Base-by-base conservation (phyloP, 1,140 invertebrate genomes). In the Ceratina australensis region DNA sequence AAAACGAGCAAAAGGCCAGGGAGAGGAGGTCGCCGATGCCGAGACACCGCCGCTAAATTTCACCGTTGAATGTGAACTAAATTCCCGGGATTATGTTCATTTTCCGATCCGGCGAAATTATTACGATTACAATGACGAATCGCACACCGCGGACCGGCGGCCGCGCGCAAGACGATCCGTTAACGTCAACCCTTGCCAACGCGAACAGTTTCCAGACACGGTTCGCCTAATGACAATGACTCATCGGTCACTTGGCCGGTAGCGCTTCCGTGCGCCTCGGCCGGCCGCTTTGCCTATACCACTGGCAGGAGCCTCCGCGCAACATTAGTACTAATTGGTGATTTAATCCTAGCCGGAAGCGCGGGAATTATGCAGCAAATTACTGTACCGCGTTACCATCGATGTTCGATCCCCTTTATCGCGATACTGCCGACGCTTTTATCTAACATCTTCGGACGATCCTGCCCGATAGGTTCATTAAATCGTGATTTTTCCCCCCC, bases 1-100 rank as follows among this genome's bases (percentile, higher is more conserved):
- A 86, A 87, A 87, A 86, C 84, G 84, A 80, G 47, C 61, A 28
- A 61, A 72, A 82, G 67, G 77, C 68, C 52, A 74, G 42, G 56
- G 64, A 24, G 42, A 28, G 33, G 15, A 56, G 61, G 16, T n/a
- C 56, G n/a, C 10, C 72, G 24, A 47, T 24, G 8, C 47, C 47
- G 47, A 16, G 33, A 42, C 15, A 54, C 22, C 13, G 22, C 22
- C 13, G 22, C 60, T 57, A 49, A 71, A 24, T 33, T 65, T 69
- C 59, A 33, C n/a, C 16, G n/a, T n/a, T 13, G 16, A 16, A 0
- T 15, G 13, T 50, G 16, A 2, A 61, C 24, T 33, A 50, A 72
- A 68, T 72, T 63, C 60, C 47, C 61, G 59, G 60, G 67, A 54
- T 52, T 26, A 33, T 24, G 18, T 10, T 28, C n/a, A 12, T 20